Base-by-base conservation (phyloP, 2,113 vertebrate species). In the Phyllostomus hastatus region DNA sequence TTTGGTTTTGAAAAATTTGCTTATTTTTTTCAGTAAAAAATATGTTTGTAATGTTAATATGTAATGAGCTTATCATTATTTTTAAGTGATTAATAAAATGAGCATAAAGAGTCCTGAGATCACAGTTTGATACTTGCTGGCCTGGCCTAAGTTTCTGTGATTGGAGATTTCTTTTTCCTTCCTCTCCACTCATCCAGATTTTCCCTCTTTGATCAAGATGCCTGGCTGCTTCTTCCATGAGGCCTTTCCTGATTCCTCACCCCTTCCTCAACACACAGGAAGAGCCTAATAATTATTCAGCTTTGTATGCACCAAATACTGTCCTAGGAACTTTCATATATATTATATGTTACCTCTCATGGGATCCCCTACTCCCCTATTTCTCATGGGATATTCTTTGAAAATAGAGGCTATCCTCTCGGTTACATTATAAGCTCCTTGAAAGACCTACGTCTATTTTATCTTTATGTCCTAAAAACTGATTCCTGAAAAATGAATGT, bases 1-100 rank as follows among this genome's bases (percentile, higher is more conserved):
- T 73, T 92, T 87, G 81, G 17, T 52, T 94, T 84, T 87, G 7
- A 73, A 96, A 72, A 57, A 20, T 83, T 33, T 50, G 38, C 16
- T 10, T 78, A 50, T 57, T 79, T 95, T 90, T 91, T 86, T 52
- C 67, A 80, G 46, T 82, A 89, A 80, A 73, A 91, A 64, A 61
- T 54, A 66, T 79, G 2, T 50, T 79, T 35, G 54, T 57, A 78
- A 72, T 64, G 2, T 80, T 64, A 91, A 59, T 31, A 72, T 54
- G 4, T 35, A 20, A 72, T 72, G 31, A 85, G 24, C 24, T 87
- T 50, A 43, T 81, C 26, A 22, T 24, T 83, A 70, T 73, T 89
- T 89, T 33, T 57, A 31, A 64, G 80, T 67, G 54, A 83, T 41
- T 43, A 78, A 78, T 82, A 46, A 70, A 35, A 33, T 76, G 43